Conservation (phyloP, 2,113 vertebrate genomes). For the Sorex araneus region DNA sequence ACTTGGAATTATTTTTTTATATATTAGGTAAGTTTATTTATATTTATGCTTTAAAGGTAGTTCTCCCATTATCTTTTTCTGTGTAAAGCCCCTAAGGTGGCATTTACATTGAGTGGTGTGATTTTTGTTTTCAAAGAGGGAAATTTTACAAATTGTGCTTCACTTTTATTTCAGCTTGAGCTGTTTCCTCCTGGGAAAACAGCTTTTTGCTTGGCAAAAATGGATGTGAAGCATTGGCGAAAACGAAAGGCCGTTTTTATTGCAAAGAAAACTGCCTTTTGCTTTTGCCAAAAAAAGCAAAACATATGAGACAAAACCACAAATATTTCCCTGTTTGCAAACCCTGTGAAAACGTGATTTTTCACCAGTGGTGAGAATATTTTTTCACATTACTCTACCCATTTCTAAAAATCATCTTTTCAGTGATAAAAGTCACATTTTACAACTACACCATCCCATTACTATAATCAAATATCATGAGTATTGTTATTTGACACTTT, state of each 20-base stretch:
- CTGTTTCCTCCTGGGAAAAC: conserved; percentile 85
- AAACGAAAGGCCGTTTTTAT: conserved; percentile 86
- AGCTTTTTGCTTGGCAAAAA: conserved; percentile 88
- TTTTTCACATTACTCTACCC: conserved; percentile 70
- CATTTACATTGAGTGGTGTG: conserved; percentile 68
- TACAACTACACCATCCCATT: conserved; percentile 54
- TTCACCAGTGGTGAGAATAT: conserved; percentile 82
- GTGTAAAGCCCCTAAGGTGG: conserved; percentile 61
- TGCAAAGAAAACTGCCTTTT: conserved; percentile 87
- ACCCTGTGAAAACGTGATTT: conserved; percentile 85
- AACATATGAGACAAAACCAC: conserved; percentile 87
- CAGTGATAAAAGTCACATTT: conserved; percentile 57
- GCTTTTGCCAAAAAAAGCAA: conserved; percentile 87
- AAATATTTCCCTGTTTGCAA: conserved; percentile 87
- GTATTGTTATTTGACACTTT: conserved; percentile 35
- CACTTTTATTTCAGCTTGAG: conserved; percentile 85
- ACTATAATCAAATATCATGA: background rate
- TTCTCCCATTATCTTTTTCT: conserved; percentile 9
- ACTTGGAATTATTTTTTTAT: conserved; percentile 31
- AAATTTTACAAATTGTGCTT: conserved; percentile 83
- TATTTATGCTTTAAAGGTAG: background rate
- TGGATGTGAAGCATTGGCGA: conserved; percentile 86
- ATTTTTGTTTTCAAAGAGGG: conserved; percentile 82
- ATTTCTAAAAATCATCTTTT: conserved; percentile 77
- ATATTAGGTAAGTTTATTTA: conserved; percentile 2